Percentiles rank a stretch among this genome's conserved stretches.
Conservation (phyloP, 2,113 vertebrate species). For the Platysternon megacephalum region DNA sequence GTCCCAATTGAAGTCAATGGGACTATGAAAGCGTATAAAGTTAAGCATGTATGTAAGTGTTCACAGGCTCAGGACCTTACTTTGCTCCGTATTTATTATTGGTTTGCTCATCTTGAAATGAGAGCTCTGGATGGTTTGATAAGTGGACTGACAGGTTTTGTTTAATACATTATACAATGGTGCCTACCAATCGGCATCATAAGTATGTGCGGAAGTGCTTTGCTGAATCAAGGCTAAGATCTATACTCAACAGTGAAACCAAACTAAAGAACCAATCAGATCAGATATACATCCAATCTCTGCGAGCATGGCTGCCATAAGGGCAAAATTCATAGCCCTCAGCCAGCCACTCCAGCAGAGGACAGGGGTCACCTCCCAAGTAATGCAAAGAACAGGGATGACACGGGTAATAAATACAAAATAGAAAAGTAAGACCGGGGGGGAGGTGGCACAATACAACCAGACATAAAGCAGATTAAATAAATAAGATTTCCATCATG, state of each 20-base stretch:
- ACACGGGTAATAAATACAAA: background rate
- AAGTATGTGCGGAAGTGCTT: background rate
- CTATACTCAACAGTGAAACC: background rate
- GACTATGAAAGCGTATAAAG: accelerated
- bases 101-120: background rate
- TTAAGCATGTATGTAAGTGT: background rate
- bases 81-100: background rate
- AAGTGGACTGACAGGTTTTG: background rate
- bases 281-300: background rate
- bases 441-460: background rate
- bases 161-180: background rate
- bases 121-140: background rate
- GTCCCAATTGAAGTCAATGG: background rate
- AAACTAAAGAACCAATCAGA: conserved; percentile 7
- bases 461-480: background rate
- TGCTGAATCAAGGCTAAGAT: background rate
- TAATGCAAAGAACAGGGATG: background rate
- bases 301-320: background rate
- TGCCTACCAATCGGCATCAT: background rate
- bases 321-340: background rate
- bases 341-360: background rate
- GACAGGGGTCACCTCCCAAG: background rate
- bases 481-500: background rate
- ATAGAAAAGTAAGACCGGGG: background rate
- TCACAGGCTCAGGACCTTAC: background rate